A percentile compares a stretch with the other conserved stretches of the same genome.
Conservation (phyloP, 1,140 invertebrate species). For the Drosophila carrolli region DNA sequence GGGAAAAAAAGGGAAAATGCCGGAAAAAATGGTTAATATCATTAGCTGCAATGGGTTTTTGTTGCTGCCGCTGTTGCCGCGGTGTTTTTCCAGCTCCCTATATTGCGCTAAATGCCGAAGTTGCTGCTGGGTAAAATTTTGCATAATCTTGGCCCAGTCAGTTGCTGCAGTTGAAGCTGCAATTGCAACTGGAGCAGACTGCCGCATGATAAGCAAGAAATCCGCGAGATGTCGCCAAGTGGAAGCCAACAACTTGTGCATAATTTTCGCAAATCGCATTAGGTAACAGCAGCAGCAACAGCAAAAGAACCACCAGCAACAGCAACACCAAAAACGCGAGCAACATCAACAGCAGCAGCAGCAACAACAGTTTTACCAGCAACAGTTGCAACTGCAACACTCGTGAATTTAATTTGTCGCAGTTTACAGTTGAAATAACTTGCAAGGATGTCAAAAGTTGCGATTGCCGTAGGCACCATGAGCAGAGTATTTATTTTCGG, state of each 20-base stretch:
- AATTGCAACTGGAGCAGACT: slow-evolving; percentile 27
- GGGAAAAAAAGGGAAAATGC: slow-evolving; percentile 34
- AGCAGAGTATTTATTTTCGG: slow-evolving; percentile 47
- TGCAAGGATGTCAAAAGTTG: slow-evolving; percentile 57
- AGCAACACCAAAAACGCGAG: slow-evolving; percentile 7
- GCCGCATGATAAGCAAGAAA: slow-evolving; percentile 73
- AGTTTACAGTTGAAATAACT: slow-evolving; percentile 80
- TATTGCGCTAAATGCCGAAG: slow-evolving; percentile 53
- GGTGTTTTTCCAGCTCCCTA: slow-evolving; percentile 37
- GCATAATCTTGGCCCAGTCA: slow-evolving; percentile 70
- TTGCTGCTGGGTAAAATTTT: slow-evolving; percentile 63
- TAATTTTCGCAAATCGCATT: slow-evolving; percentile 75
- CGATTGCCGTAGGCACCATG: slow-evolving; percentile 26
- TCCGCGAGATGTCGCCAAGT: slow-evolving; percentile 37
- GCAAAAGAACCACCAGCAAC: slow-evolving; percentile 20
- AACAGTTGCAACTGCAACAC: slow-evolving; percentile 50
- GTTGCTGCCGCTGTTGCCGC: slow-evolving; percentile 10
- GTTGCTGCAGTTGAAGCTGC: slow-evolving; percentile 45
- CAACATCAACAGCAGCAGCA: slow-evolving; percentile 26
- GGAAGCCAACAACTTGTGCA: slow-evolving; percentile 67
- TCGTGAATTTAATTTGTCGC: slow-evolving; percentile 79
- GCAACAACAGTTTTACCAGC: slow-evolving; percentile 29
- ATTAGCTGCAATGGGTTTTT: slow-evolving; percentile 69
- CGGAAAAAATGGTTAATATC: slow-evolving; percentile 77
- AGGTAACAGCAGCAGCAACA: slow-evolving; percentile 53